phyloP scores from a whole-genome alignment of 2,113 vertebrate species.

The Carettochelys insculpta region DNA sequence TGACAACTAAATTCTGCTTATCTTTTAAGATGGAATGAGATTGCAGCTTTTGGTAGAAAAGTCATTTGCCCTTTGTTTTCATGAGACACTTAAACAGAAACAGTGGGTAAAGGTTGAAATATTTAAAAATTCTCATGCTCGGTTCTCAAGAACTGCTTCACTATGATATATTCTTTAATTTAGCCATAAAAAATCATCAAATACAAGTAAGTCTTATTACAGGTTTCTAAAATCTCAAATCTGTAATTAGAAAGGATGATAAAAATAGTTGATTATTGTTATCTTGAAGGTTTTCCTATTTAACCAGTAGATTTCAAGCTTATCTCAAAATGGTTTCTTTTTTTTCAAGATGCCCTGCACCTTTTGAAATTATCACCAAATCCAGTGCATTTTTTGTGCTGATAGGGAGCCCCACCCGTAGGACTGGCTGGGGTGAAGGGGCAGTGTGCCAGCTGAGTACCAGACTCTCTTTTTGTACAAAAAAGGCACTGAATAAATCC shows the following conservation, averaged over 20 bases:
- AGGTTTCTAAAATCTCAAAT: constrained; percentile 9
- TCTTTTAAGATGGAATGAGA: background rate
- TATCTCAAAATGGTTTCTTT: background rate
- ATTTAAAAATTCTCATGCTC: background rate
- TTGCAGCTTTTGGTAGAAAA: fast-evolving
- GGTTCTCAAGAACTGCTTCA: background rate
- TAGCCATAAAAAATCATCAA: background rate
- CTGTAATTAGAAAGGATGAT: background rate
- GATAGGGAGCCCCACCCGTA: too few species aligned
- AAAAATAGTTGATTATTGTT: background rate
- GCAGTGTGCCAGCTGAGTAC: too few species aligned
- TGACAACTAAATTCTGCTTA: background rate
- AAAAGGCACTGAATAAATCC: too few species aligned
- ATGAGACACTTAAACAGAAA: background rate
- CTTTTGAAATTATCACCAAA: constrained; percentile 21
- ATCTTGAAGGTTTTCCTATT: constrained; percentile 8
- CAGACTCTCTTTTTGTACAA: too few species aligned
- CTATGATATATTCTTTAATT: background rate
- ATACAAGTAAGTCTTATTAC: background rate
- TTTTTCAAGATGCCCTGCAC: background rate
- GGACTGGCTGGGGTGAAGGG: too few species aligned
- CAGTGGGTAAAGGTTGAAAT: background rate
- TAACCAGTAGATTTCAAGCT: constrained; percentile 22
- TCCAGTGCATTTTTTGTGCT: too few species aligned
- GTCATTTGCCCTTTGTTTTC: background rate